Conservation (phyloP, 2,113 vertebrate genomes). For the Ctenomys sociabilis region DNA sequence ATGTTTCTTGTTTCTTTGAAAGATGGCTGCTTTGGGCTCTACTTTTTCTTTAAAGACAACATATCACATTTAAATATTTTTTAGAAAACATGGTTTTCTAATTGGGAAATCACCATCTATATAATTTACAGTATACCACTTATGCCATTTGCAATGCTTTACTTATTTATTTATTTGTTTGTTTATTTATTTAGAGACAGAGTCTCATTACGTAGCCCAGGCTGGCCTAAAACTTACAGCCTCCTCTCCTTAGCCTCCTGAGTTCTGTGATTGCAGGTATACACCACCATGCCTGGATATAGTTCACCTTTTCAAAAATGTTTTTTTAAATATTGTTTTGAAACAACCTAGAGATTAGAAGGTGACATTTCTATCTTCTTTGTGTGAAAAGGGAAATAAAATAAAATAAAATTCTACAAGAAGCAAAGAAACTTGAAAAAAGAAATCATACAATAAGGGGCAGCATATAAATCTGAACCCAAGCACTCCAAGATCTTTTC, state of each 20-base stretch:
- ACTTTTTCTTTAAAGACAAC: conserved; percentile 13
- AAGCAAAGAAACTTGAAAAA: conserved; percentile 36
- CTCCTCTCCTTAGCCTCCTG: neutral
- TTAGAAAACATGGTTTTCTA: conserved; percentile 37
- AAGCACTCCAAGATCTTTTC: neutral
- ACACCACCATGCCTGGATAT: neutral
- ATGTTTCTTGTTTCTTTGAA: conserved; percentile 8
- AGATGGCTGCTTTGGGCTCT: neutral
- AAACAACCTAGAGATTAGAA: conserved; percentile 28
- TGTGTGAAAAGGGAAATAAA: neutral
- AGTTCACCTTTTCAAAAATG: neutral
- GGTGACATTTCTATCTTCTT: neutral
- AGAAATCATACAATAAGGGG: neutral
- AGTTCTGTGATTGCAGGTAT: neutral
- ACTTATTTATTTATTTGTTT: neutral
- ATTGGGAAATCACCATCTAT: neutral
- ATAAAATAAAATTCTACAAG: neutral
- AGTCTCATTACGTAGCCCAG: neutral
- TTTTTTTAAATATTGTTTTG: conserved; percentile 14
- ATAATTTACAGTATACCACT: neutral
- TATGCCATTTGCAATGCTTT: neutral
- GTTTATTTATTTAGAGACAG: neutral
- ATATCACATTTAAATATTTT: neutral
- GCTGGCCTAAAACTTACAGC: neutral
- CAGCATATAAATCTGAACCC: neutral